phyloP scores from a whole-genome alignment of 2,113 vertebrate species.

The Urocolius indicus region DNA sequence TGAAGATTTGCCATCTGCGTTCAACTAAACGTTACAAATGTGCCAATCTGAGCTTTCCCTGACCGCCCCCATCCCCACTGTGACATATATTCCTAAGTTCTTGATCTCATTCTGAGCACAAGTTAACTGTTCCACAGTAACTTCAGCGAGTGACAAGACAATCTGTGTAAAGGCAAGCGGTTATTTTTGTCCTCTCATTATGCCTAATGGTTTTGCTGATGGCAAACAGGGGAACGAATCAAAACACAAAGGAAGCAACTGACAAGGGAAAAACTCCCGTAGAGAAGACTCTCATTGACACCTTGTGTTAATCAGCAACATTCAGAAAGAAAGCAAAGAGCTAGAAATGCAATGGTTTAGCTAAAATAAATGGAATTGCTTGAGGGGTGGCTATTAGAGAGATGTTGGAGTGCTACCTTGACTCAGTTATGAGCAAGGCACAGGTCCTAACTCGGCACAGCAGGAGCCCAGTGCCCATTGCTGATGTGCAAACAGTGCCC shows the following conservation, averaged over 20 bases:
- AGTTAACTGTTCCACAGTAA: neutral
- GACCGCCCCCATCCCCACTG: neutral
- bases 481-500: neutral
- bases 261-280: neutral
- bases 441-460: neutral
- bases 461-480: neutral
- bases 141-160: neutral
- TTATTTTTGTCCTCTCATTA: neutral
- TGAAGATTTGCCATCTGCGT: neutral
- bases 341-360: neutral
- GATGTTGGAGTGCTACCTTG: fast-evolving
- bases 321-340: neutral
- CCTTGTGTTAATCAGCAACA: neutral
- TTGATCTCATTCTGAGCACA: neutral
- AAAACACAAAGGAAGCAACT: neutral
- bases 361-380: neutral
- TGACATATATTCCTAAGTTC: neutral
- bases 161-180: neutral
- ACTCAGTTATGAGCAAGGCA: neutral
- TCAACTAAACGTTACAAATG: neutral
- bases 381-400: neutral
- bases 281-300: neutral
- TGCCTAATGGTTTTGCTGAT: neutral
- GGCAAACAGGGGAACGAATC: neutral
- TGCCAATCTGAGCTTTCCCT: neutral